Base-by-base conservation (phyloP, 2,113 vertebrate genomes). In the Orycteropus afer region DNA sequence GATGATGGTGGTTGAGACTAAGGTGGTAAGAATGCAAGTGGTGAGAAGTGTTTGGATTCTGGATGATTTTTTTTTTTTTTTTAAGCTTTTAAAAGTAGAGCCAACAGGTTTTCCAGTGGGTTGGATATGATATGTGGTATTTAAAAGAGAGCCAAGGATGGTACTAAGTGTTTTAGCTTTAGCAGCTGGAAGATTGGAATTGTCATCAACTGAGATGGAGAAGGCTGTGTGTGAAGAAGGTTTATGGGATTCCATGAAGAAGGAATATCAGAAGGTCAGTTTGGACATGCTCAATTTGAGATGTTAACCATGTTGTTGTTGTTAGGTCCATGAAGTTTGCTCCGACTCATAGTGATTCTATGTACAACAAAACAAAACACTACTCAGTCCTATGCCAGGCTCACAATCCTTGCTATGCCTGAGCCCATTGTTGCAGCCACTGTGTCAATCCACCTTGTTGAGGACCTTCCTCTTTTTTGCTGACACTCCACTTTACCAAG, bases 51-150 rank as follows among this genome's bases (percentile, higher is more conserved):
- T 4, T 13, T 42, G 20, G 37, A 76, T 69, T 23, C 37, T 45
- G 13, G 8, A 7, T 83, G 69, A 71, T 40, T 69, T 37, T 69
- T 69, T 69, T 5, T 23, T 2, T 6, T 15, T 53, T 13, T 32
- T 34, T 22, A 71, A 6, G 32, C 85, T 89, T 92, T 83, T 37
- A 63, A 59, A 86, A 83, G 57, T 71, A 57, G 77, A 95, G 53
- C 53, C 59, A 51, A 61, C 34, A 73, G 81, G 73, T 94, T 97
- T 95, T 95, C 67, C 90, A 42, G 86, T 63, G 63, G 76, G 13
- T 67, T 84, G 20, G 81, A 18, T 94, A 18, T 51, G 55, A 95
- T 86, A 49, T 53, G 17, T 80, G 77, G 91, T 77, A 79, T 78
- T 23, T 57, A 82, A 45, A 85, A 57, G 57, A 73, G 65, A 78